phyloP scores from a whole-genome alignment of 2,113 vertebrate species.

The Ascaphus truei region DNA sequence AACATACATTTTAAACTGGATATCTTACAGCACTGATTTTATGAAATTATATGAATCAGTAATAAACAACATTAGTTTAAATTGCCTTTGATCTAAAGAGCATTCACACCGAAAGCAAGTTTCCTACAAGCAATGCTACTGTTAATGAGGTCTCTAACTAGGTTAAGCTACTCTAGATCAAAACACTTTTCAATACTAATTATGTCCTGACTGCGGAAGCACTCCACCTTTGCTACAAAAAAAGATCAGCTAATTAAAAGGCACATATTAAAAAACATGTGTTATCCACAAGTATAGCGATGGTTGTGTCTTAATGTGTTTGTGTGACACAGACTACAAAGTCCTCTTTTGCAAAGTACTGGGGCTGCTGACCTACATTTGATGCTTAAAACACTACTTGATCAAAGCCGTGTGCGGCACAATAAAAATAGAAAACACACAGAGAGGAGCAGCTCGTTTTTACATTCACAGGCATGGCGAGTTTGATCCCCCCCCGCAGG shows the following conservation, averaged over 20 bases:
- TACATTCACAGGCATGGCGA: too few species aligned
- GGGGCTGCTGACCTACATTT: not conserved
- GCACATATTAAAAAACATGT: slow-evolving; percentile 37
- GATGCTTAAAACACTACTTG: too few species aligned
- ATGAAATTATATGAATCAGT: not conserved
- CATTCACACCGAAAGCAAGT: slow-evolving; percentile 19
- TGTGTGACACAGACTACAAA: not conserved
- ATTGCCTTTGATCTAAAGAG: slow-evolving; percentile 37
- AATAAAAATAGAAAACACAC: too few species aligned
- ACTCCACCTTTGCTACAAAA: slow-evolving; percentile 39
- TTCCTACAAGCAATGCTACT: slow-evolving; percentile 35
- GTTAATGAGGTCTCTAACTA: slow-evolving; percentile 42
- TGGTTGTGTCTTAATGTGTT: not conserved
- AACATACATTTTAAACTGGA: too few species aligned
- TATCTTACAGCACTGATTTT: too few species aligned
- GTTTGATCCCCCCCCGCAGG: too few species aligned
- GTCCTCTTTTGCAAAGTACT: not conserved
- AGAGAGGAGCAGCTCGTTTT: too few species aligned
- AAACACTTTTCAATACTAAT: slow-evolving; percentile 47
- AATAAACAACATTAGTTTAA: slow-evolving; percentile 18
- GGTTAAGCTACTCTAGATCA: slow-evolving; percentile 42
- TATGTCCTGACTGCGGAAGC: slow-evolving; percentile 35
- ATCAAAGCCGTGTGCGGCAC: too few species aligned
- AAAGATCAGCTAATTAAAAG: slow-evolving; percentile 26
- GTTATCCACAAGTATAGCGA: not conserved